Conservation (phyloP, 2,888 invertebrate genomes). For the Rhorus exstirpatorius region DNA sequence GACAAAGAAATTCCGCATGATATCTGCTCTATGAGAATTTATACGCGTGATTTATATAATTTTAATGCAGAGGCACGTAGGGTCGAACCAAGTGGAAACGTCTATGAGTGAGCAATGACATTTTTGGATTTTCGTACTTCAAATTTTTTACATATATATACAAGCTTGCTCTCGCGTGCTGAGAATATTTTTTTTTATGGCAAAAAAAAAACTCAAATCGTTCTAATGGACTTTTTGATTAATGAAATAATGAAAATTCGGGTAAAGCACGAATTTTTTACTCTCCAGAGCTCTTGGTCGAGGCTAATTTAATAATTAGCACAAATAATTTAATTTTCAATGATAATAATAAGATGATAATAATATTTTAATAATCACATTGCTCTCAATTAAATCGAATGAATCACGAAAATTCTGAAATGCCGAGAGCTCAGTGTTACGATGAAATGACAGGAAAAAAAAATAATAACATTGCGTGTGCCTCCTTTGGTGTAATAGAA, state of each 20-base stretch:
- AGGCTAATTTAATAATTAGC: too few species aligned
- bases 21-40: conserved; percentile 20
- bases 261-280: too few species aligned
- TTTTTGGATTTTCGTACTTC: too few species aligned
- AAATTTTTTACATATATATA: not conserved
- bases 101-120: conserved; percentile 28
- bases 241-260: too few species aligned
- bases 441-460: not conserved
- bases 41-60: conserved; percentile 5
- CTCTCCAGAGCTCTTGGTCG: too few species aligned
- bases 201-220: not conserved
- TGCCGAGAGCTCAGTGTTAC: not conserved
- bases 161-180: not conserved
- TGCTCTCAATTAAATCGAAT: not conserved
- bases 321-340: too few species aligned
- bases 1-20: conserved; percentile 59
- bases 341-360: too few species aligned
- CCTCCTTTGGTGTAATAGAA: not conserved
- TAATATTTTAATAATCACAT: too few species aligned
- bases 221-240: too few species aligned
- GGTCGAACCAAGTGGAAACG: conserved; percentile 14
- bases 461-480: not conserved
- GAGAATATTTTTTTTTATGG: not conserved
- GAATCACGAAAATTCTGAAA: not conserved
- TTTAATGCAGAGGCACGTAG: not conserved